Evolutionary conservation across 1,140 invertebrate species (phyloP).

Genomic region (Bombus pyrosoma): DNA sequence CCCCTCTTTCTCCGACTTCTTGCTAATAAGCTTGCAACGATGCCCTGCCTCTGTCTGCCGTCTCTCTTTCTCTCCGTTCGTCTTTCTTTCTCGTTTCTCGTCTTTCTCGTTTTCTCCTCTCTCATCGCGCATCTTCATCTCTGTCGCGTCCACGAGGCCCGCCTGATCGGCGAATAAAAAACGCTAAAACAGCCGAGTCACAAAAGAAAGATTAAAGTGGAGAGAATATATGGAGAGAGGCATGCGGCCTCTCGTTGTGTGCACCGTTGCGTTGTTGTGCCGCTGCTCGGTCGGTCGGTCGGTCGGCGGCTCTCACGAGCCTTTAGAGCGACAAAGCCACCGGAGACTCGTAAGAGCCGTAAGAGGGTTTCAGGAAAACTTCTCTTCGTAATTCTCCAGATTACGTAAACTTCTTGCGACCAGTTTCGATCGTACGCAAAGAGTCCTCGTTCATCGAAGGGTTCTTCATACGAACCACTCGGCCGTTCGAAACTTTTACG

Average conservation of each 20-base stretch:
- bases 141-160: slow-evolving; percentile 52
- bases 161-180: slow-evolving; percentile 77
- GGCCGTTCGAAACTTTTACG: no score
- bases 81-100: not conserved
- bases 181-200: slow-evolving; percentile 81
- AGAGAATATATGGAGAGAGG: slow-evolving; percentile 67
- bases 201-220: slow-evolving; percentile 78
- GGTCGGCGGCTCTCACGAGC: slow-evolving; percentile 27
- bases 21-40: slow-evolving; percentile 61
- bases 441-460: not conserved
- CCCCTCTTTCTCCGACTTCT: slow-evolving; percentile 59
- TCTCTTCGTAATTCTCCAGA: not conserved
- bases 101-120: not conserved
- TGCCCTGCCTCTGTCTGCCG: not conserved
- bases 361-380: slow-evolving; percentile 15
- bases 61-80: not conserved
- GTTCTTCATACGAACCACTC: not conserved
- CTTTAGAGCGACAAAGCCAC: not conserved
- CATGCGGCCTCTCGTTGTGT: slow-evolving; percentile 56
- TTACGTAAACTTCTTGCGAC: slow-evolving; percentile 12
- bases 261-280: slow-evolving; percentile 22
- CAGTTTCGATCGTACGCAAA: not conserved
- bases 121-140: slow-evolving; percentile 1
- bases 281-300: slow-evolving; percentile 29
- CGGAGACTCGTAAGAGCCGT: not conserved